Base-by-base conservation (phyloP, 2,113 vertebrate species). In the Ceyx margarethae region DNA sequence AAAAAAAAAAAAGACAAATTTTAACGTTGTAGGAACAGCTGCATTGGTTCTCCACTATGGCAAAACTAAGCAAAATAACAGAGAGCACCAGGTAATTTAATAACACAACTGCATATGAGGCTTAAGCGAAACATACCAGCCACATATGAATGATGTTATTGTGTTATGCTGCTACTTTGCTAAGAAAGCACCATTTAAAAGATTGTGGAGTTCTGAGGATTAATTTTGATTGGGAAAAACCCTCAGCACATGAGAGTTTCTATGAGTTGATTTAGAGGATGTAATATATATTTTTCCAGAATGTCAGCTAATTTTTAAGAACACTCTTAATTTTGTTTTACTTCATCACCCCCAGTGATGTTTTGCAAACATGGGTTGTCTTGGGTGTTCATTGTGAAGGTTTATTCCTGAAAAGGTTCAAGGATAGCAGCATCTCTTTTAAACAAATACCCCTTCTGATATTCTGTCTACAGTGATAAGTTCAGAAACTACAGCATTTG, bases 71-170 rank as follows among this genome's bases (percentile, higher is more conserved):
- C 72, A 92, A 95, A 96, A 81, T 84, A 65, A 40, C 83, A 91
- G 68, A 94, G 50, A 81, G 20, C 23, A 71, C 29, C 78, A 93
- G 84, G 83, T 93, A 95, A 91, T 97, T 96, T 94, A 93, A 94
- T 94, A 89, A 95, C n/a, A 65, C 57, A 82, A 57, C 58, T 71
- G 11, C 78, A 66, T 64, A 35, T 60, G 51, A 81, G 62, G 33
- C 62, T 83, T 65, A 81, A 75, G 50, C 29, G 89, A 87, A 82
- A 40, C 0, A 0, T 74, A 85, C 51, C 29, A 73, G 37, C 21
- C 23, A 60, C 17, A 50, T 76, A 84, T 89, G 84, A 96, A 93
- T 95, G 69, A 91, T 77, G 60, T 35, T 60, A 77, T 93, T 96
- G 88, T 95, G 45, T 79, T 87, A 56, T 33, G 33, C 15, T 89